phyloP scores from a whole-genome alignment of 2,888 invertebrate species.

The Graphium colonna region DNA sequence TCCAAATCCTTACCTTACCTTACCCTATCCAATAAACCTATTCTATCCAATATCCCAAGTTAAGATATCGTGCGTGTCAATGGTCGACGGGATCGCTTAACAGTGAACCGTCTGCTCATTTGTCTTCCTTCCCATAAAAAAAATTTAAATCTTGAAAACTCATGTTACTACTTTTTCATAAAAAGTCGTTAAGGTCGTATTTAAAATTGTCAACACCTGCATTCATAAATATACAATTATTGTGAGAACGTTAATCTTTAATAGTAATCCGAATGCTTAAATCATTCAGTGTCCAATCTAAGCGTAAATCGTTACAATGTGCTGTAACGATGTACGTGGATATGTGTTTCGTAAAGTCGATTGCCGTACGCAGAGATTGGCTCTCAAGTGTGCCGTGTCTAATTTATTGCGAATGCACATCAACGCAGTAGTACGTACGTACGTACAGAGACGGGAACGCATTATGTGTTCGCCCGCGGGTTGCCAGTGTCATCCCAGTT shows the following conservation, averaged over 20 bases:
- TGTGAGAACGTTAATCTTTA: neutral
- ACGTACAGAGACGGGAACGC: slow-evolving; percentile 13
- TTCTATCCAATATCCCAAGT: no score
- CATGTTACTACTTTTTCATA: no score
- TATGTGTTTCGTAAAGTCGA: slow-evolving; percentile 67
- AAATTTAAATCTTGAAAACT: no score
- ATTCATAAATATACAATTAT: no score
- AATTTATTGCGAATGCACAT: slow-evolving; percentile 67
- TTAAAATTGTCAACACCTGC: no score
- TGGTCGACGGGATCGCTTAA: no score
- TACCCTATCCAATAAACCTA: no score
- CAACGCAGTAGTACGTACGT: slow-evolving; percentile 35
- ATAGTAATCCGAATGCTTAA: slow-evolving; percentile 42
- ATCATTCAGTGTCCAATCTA: slow-evolving; percentile 26
- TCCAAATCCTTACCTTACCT: no score
- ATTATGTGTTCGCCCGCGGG: slow-evolving; percentile 33
- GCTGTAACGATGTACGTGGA: slow-evolving; percentile 57
- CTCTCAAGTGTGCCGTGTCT: slow-evolving; percentile 59
- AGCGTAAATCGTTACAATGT: slow-evolving; percentile 28
- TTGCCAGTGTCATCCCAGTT: slow-evolving; percentile 51
- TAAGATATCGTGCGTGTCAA: no score
- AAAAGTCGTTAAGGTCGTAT: no score
- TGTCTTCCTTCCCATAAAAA: no score
- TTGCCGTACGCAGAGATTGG: slow-evolving; percentile 60
- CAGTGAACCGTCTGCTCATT: no score